These are phyloP conservation scores for Mormoops blainvillei DNA, from an alignment of 2,113 vertebrate species.

Conservation along the genomic window DNA sequence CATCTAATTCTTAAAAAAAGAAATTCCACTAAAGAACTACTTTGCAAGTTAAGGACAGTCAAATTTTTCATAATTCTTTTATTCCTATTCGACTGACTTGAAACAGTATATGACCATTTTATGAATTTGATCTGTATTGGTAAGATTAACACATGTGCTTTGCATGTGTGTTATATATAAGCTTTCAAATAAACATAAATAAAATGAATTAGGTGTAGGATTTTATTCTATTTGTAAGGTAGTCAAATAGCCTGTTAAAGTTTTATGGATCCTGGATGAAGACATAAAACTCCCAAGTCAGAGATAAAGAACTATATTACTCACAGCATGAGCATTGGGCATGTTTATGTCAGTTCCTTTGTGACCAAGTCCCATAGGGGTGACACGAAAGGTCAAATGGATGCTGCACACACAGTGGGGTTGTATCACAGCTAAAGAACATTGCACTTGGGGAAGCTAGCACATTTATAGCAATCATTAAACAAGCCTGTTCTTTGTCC, in stretches of 20 bases:
- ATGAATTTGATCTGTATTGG: neutral
- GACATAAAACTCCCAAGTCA: neutral
- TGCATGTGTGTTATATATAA: neutral
- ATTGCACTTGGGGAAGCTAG: neutral
- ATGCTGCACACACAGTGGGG: neutral
- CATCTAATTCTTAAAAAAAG: neutral
- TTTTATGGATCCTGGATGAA: neutral
- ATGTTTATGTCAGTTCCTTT: neutral
- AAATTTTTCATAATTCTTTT: neutral
- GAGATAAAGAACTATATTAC: neutral
- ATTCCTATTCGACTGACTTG: neutral
- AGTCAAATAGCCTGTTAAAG: neutral
- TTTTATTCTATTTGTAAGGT: neutral
- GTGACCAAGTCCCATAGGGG: neutral
- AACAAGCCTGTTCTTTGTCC: neutral
- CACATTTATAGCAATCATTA: neutral
- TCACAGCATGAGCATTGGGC: neutral
- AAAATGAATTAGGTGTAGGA: neutral
- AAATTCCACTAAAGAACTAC: conserved; percentile 24
- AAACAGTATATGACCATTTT: neutral
- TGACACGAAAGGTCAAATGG: neutral
- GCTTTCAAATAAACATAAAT: conserved; percentile 1
- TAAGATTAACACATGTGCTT: neutral
- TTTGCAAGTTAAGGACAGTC: conserved; percentile 2
- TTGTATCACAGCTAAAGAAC: neutral